Base-by-base conservation (phyloP, 37 sponge, comb jelly and placozoan genomes). In the Crambe crambe region DNA sequence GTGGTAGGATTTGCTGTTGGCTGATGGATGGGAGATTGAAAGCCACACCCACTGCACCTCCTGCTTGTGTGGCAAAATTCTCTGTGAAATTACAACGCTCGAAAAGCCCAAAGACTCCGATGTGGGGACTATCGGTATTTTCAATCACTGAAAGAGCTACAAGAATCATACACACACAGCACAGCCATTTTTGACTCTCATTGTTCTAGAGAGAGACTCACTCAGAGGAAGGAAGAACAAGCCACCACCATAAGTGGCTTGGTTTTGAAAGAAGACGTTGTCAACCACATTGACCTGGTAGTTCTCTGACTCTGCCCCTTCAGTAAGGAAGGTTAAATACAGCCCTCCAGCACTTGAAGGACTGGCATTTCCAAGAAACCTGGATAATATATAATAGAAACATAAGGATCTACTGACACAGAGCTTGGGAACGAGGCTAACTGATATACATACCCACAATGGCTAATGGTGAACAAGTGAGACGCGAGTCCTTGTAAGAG, bases 41-140 rank as follows among this genome's bases (percentile, higher is more conserved):
- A 26, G 71, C 72, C 37, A 70, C 72, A 20, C 78, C 85, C 35
- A 85, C 41, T 27, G 78, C 85, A 6, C 74, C 85, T 9, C 85
- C 85, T 29, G 57, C 61, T 51, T 77, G 71, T 21, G 21, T 31
- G 1, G 85, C 85, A 29, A 31, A 6, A 37, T 85, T 85, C 1
- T n/a, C 29, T 2, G 32, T 21, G 29, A 85, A 85, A 20, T 22
- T 20, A 41, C 85, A 85, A 34, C 51, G 68, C 54, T 77, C 51
- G 40, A 85, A 85, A 27, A 20, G 44, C 10, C 21, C 78, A 72
- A 47, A 77, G 5, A 61, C 29, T 26, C 62, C 62, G 60, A 76
- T 38, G 25, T 30, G 25, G 31, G 66, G 30, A 5, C 10, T 30
- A 2, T 65, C 35, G 17, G 34, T 3, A n/a, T n/a, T n/a, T n/a